These are phyloP conservation scores for Urocynchramus pylzowi DNA, from an alignment of 2,113 vertebrate species.

Conservation along the genomic window DNA sequence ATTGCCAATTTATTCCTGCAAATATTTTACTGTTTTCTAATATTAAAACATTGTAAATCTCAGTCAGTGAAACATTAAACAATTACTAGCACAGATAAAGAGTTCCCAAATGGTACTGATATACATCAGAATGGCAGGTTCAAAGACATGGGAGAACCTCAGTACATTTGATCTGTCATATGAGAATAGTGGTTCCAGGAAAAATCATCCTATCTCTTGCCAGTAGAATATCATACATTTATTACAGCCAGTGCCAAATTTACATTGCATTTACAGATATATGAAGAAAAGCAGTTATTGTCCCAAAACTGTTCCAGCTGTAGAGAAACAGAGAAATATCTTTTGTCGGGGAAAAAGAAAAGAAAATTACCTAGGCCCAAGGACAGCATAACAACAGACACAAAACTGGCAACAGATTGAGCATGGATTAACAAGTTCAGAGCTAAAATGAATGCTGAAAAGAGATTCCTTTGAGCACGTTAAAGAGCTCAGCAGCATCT, in stretches of 20 bases:
- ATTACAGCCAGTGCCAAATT: neutral
- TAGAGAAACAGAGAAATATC: neutral
- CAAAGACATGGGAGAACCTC: neutral
- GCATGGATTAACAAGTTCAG: neutral
- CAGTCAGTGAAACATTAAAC: neutral
- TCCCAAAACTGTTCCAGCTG: neutral
- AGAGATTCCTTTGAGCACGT: neutral
- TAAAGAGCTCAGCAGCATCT: neutral
- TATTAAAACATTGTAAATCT: neutral
- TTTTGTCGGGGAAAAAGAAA: neutral
- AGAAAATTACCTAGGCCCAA: neutral
- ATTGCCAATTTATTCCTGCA: neutral
- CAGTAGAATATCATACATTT: neutral
- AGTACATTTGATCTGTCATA: neutral
- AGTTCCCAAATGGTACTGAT: neutral
- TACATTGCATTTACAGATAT: neutral
- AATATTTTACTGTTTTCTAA: neutral
- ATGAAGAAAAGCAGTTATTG: neutral
- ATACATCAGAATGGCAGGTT: neutral
- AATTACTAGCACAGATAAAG: neutral
- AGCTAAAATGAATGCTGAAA: neutral
- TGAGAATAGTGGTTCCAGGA: neutral
- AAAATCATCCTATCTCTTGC: neutral
- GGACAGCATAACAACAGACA: neutral
- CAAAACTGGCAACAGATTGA: neutral